phyloP scores from a whole-genome alignment of 1,140 invertebrate genomes.

The Drosophila pandora region DNA sequence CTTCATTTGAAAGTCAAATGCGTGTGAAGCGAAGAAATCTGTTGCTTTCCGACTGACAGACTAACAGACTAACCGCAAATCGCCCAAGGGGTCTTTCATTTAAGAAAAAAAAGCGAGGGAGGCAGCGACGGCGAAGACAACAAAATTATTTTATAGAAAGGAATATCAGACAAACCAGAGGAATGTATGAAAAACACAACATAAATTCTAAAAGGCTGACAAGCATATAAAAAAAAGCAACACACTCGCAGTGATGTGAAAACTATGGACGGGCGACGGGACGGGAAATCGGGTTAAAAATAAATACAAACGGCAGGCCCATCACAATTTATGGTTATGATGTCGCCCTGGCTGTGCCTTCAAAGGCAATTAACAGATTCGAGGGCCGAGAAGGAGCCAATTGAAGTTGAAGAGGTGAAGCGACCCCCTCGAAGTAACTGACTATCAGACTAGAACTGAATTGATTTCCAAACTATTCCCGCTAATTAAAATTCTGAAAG shows the following conservation, averaged over 20 bases:
- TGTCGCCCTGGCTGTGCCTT: conserved; percentile 39
- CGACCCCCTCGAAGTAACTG: conserved; percentile 13
- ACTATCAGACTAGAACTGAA: too few relatives aligned
- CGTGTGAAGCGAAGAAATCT: conserved; percentile 79
- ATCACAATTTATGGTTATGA: conserved; percentile 74
- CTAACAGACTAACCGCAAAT: conserved; percentile 23
- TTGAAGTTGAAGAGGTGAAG: conserved; percentile 9
- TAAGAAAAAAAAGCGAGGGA: conserved; percentile 30
- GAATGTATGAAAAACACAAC: conserved; percentile 82
- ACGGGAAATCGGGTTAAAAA: conserved; percentile 77
- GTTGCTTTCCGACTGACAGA: conserved; percentile 54
- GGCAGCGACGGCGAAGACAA: conserved; percentile 26
- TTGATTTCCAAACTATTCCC: background rate
- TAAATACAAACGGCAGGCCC: conserved; percentile 58
- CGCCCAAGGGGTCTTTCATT: conserved; percentile 33
- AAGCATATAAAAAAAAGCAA: conserved; percentile 68
- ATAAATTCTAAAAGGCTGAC: conserved; percentile 78
- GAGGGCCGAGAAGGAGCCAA: too few relatives aligned
- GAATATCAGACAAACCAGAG: conserved; percentile 67
- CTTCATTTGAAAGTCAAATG: conserved; percentile 83
- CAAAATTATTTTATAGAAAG: conserved; percentile 72
- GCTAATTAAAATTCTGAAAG: conserved; percentile 9
- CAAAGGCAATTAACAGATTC: conserved; percentile 45
- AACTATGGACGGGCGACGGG: conserved; percentile 56
- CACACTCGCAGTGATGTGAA: conserved; percentile 65